Evolutionary conservation across 2,888 invertebrate species (phyloP), one percentile per base, ranked within the genome.

Genomic region (Iselma pallidipennis): DNA sequence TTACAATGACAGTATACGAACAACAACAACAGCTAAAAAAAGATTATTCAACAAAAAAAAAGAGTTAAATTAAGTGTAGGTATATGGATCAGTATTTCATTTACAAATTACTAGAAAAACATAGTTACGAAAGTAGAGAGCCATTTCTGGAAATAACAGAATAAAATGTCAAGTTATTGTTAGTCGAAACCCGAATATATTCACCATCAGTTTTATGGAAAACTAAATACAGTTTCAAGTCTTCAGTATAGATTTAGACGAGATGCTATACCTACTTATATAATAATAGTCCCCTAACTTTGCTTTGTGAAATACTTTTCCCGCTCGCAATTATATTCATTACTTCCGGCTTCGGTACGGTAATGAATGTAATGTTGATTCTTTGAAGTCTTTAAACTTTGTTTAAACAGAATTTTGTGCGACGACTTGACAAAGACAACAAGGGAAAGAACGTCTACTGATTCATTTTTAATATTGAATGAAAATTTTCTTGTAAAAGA

Each of bases 381-480:
- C 65, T 65, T 65, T 65, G 65, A 65, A 65, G 65, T 65, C 61
- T 59, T 59, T 57, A 61, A 65, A 61, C 56, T 61, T 65, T 61
- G 56, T 65, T 61, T 59, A 59, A 64, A 57, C 58, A 55, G 55
- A 61, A 56, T 58, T 58, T 64, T 61, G 64, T 58, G 58, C 45
- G 50, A 60, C 63, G 53, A 59, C 61, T 61, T 59, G 58, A 58
- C 57, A 57, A 61, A 49, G 50, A 33, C 49, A 54, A 53, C 55
- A 49, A 55, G 49, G 49, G 29, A 52, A 45, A 10, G 52, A 16
- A n/a, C n/a, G n/a, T n/a, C n/a, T n/a, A n/a, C n/a, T n/a, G n/a
- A n/a, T n/a, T n/a, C n/a, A n/a, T n/a, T n/a, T n/a, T n/a, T n/a
- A n/a, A n/a, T n/a, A n/a, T n/a, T n/a, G n/a, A n/a, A n/a, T n/a